These are phyloP conservation scores for Tarsius wallacei DNA, from an alignment of 2,797 vertebrate species.

Conservation along the genomic window DNA sequence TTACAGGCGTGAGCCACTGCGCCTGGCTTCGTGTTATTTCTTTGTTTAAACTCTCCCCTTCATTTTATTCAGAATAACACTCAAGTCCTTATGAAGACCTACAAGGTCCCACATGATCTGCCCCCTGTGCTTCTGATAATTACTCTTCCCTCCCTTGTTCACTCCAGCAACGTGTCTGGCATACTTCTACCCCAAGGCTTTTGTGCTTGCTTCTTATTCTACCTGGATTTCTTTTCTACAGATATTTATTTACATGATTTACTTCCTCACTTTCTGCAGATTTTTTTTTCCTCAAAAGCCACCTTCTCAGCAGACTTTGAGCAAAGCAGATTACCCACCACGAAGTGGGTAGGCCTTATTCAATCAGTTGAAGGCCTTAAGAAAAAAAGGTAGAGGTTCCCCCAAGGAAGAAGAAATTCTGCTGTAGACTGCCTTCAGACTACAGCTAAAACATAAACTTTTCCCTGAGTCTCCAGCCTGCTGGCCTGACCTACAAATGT, in stretches of 20 bases:
- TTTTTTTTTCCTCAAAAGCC: background rate
- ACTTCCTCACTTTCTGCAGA: background rate
- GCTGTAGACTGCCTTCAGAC: background rate
- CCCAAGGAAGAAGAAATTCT: background rate
- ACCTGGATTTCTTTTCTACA: background rate
- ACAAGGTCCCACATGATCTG: background rate
- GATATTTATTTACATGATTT: background rate
- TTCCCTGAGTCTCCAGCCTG: background rate
- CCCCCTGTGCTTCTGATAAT: background rate
- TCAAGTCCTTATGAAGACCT: constrained; percentile 7
- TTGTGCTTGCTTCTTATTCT: background rate
- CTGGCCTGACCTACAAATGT: background rate
- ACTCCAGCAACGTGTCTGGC: background rate
- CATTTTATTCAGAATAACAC: background rate
- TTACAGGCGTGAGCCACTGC: too few species aligned
- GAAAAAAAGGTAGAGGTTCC: background rate
- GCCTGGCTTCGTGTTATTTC: background rate
- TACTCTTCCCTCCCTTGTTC: background rate
- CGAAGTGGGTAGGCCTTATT: background rate
- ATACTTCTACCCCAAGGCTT: background rate
- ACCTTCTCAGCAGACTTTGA: constrained; percentile 21
- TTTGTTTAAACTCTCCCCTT: background rate
- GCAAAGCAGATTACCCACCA: background rate
- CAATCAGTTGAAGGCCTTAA: background rate
- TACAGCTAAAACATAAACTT: background rate